Evolutionary conservation across 2,113 vertebrate genomes (phyloP).

Genomic region (Todiramphus saurophagus): DNA sequence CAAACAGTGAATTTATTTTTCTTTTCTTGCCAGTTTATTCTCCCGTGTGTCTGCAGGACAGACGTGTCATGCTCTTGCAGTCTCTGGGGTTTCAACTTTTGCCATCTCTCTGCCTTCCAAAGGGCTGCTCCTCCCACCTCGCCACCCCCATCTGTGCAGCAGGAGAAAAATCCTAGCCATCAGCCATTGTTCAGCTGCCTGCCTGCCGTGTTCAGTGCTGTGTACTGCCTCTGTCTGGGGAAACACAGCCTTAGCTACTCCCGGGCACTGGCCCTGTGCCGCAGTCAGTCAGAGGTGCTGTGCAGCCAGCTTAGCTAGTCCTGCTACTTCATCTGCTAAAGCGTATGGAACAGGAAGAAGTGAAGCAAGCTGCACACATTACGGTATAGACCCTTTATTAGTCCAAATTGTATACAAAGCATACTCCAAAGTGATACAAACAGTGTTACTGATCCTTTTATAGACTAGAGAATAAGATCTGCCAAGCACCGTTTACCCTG

Average conservation of each 20-base stretch:
- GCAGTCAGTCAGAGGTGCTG: not conserved
- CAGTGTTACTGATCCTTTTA: not conserved
- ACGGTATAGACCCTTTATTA: constrained; percentile 40
- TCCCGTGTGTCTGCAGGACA: not conserved
- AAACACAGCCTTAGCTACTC: not conserved
- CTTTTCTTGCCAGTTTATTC: not conserved
- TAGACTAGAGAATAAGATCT: not conserved
- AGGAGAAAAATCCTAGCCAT: not conserved
- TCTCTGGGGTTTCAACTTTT: not conserved
- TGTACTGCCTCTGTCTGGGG: fast-evolving
- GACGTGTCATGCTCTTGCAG: not conserved
- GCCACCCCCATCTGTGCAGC: not conserved
- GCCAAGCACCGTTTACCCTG: not conserved
- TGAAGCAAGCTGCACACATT: not conserved
- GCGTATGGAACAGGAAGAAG: not conserved
- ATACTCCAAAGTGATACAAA: constrained; percentile 50
- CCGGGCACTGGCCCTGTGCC: fast-evolving
- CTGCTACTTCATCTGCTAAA: not conserved
- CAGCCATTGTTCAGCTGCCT: not conserved
- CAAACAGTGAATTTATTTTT: not conserved
- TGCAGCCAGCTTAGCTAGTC: not conserved
- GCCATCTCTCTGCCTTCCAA: not conserved
- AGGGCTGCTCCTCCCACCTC: not conserved
- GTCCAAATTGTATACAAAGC: constrained; percentile 43
- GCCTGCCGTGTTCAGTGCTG: not conserved